Base-by-base conservation (phyloP, 2,797 vertebrate genomes). In the Mormyrus hasselquistii region DNA sequence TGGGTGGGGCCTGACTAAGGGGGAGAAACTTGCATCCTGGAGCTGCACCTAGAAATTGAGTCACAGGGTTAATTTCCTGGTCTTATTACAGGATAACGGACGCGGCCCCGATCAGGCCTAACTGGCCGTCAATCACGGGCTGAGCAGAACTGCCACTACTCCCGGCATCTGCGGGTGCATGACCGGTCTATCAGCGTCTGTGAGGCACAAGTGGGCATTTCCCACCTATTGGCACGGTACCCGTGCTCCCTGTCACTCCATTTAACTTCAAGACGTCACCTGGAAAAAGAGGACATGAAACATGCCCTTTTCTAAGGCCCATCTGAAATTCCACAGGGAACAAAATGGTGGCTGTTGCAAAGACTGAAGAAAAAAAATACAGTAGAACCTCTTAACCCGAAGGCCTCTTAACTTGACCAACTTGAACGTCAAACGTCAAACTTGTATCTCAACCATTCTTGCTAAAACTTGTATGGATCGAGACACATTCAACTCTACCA, bases 41-140 rank as follows among this genome's bases (percentile, higher is more conserved):
- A 86, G 22, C 5, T 41, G 14, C 34, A 55, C 53, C 10, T n/a
- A 59, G 14, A 53, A 59, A 41, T 16, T 86, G 86, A 59, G 34
- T 16, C 55, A 29, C 16, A 47, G 55, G 29, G 19, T 62, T 65
- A 9, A 87, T 62, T 87, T 62, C 25, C 25, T 9, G 7, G 1
- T 87, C 89, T 88, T 90, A 90, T 93, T 92, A 91, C 87, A 88
- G 89, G 88, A 88, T 90, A 91, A 93, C 84, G 90, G 76, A 16
- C 50, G 16, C 10, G 2, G 85, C 49, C 73, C 88, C 89, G 47
- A 25, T 89, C 7, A 41, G 14, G 91, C 89, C 87, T 90, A 89
- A 91, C 59, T 76, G 14, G 84, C 50, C 90, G n/a, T 91, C 92
- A 93, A 94, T 94, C 93, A 93, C 92, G 90, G 89, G 93, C 89